A percentile compares a stretch with the other conserved stretches of the same genome.
Evolutionary conservation across 2,797 vertebrate species (phyloP).

Genomic region (Crocodylus rhombifer): DNA sequence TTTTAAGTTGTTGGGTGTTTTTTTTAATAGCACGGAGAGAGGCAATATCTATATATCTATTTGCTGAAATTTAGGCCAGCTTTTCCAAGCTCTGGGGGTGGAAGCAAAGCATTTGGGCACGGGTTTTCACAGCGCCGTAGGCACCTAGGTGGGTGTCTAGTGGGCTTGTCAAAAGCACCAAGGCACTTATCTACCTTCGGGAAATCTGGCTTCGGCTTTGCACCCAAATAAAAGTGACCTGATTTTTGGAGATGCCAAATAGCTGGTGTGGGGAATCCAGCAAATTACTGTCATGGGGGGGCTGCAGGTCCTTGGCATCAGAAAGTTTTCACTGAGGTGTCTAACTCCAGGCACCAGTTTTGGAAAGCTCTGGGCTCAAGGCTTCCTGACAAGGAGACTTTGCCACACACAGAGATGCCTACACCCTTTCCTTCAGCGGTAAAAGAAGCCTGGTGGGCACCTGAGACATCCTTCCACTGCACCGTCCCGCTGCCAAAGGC

Average conservation of each 20-base stretch:
- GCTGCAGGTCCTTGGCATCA: background rate
- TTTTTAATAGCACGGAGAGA: background rate
- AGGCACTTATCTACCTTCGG: background rate
- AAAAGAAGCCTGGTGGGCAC: no score
- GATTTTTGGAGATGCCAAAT: background rate
- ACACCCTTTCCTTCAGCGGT: no score
- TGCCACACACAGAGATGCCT: background rate
- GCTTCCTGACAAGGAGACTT: background rate
- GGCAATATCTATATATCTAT: background rate
- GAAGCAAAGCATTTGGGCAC: background rate
- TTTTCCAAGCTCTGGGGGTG: background rate
- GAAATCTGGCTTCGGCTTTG: background rate
- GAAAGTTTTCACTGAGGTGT: background rate
- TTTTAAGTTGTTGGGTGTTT: background rate
- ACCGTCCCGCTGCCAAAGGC: no score
- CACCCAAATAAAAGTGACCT: rapidly evolving
- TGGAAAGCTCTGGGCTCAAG: background rate
- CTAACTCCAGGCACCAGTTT: background rate
- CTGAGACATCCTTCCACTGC: no score
- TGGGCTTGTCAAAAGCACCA: background rate
- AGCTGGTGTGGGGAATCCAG: background rate
- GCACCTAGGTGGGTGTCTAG: no score
- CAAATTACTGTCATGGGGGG: background rate
- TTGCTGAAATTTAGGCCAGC: background rate
- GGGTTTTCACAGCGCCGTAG: background rate